phyloP scores from a whole-genome alignment of 2,888 invertebrate genomes.

The Leucophenga maculata region DNA sequence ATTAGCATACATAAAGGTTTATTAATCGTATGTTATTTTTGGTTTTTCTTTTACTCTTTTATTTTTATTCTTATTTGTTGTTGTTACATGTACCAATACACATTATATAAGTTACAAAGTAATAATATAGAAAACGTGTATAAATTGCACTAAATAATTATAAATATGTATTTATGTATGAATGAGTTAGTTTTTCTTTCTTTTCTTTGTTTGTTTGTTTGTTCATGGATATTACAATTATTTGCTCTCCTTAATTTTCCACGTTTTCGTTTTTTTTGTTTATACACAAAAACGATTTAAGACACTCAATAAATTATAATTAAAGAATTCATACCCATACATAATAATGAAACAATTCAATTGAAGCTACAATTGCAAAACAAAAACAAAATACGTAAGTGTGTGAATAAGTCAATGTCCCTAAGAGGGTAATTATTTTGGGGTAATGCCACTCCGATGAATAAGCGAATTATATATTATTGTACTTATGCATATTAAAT shows the following conservation, averaged over 20 bases:
- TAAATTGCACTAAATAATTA: slow-evolving; percentile 24
- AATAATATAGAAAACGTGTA: slow-evolving; percentile 17
- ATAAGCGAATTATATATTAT: background rate
- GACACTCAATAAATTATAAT: slow-evolving; percentile 16
- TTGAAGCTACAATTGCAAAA: slow-evolving; percentile 6
- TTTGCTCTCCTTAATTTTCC: background rate
- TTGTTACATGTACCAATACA: background rate
- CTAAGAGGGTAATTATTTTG: background rate
- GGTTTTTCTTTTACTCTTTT: background rate
- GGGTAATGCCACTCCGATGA: background rate
- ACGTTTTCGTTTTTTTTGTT: background rate
- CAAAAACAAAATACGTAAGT: background rate
- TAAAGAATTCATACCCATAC: background rate
- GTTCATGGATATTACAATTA: background rate
- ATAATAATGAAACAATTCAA: slow-evolving; percentile 11
- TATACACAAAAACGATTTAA: slow-evolving; percentile 18
- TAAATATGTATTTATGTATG: slow-evolving; percentile 1
- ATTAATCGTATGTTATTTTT: slow-evolving; percentile 3
- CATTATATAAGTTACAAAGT: slow-evolving; percentile 10
- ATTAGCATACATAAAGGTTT: slow-evolving; percentile 16
- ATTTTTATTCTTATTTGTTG: background rate
- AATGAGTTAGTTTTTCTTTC: background rate
- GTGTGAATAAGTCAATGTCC: background rate
- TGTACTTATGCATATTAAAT: slow-evolving; percentile 3
- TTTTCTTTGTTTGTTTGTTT: background rate